phyloP scores from a whole-genome alignment of 2,888 invertebrate species.

The Pyrrhosoma nymphula region DNA sequence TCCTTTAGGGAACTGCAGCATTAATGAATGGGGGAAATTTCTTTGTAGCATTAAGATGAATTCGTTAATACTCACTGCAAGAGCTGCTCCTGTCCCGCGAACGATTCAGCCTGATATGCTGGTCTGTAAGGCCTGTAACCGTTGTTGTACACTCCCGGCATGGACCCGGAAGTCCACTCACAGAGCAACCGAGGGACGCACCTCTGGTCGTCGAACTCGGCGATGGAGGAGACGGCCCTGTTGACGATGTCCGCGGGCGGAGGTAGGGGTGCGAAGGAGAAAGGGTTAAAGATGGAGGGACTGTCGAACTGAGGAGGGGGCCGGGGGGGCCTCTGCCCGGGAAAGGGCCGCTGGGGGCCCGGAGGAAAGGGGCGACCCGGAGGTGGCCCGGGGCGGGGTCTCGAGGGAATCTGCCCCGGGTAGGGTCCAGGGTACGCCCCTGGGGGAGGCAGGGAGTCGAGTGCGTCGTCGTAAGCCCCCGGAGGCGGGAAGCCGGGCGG shows the following conservation, averaged over 20 bases:
- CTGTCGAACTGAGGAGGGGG: background rate
- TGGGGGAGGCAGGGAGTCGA: background rate
- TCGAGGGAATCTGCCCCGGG: background rate
- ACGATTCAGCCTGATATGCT: conserved; percentile 73
- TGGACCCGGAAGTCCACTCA: conserved; percentile 84
- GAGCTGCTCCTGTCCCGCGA: conserved; percentile 77
- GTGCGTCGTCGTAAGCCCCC: background rate
- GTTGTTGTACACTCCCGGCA: conserved; percentile 75
- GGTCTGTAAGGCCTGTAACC: conserved; percentile 70
- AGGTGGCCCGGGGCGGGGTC: background rate
- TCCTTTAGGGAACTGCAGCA: too few relatives aligned
- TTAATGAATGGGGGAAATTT: too few relatives aligned
- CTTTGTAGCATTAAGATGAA: too few relatives aligned
- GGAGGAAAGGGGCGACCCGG: background rate
- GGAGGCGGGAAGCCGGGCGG: background rate
- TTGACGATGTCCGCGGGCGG: conserved; percentile 53
- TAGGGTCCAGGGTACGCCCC: conserved; percentile 1
- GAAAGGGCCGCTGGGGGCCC: background rate
- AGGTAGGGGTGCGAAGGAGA: background rate
- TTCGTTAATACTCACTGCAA: conserved; percentile 33
- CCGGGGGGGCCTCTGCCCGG: conserved; percentile 2
- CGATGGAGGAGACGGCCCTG: conserved; percentile 82
- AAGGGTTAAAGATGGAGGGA: background rate
- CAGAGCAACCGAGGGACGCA: conserved; percentile 90
- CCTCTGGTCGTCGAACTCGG: conserved; percentile 87